Base-by-base conservation (phyloP, 2,888 invertebrate species). In the Catocala nupta region DNA sequence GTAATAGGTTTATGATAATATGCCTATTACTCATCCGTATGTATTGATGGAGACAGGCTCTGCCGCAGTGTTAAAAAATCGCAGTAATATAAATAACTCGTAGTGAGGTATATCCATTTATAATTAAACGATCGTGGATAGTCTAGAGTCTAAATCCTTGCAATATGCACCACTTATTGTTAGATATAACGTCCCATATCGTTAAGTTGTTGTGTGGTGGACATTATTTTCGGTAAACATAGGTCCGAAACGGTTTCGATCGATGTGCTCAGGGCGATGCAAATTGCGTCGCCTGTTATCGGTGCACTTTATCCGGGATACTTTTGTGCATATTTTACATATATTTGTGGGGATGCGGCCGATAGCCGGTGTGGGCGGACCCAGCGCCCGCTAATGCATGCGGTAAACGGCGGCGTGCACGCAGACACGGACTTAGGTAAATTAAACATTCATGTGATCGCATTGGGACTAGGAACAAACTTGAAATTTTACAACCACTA, bases 291-390 rank as follows among this genome's bases (percentile, higher is more conserved):
- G 86, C 86, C 87, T 86, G 86, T 90, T 93, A 93, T 92, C 90
- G 88, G 75, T 87, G 87, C 88, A 91, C 90, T 91, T 93, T 89
- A 92, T 91, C 91, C 91, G 86, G 90, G 88, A 84, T 90, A 89
- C 90, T 90, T 91, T 90, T 90, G 90, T 87, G 90, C 89, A 91
- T 92, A 92, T 91, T 92, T 92, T 91, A 90, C 89, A 91, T 90
- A 91, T 86, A 90, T 90, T 90, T 90, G 87, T 85, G 84, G 85
- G 88, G 88, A 88, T 86, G 87, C 79, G 78, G 84, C 84, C 81
- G 89, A 90, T 90, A 88, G 88, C 81, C 81, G 72, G 83, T 79
- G 91, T 91, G 90, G 93, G 92, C 90, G 92, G 86, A 84, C 65
- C 83, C 81, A 71, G 83, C 74, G 82, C 81, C 84, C 86, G 88